Conservation (phyloP, 1,140 invertebrate species). For the Watersipora subatra region DNA sequence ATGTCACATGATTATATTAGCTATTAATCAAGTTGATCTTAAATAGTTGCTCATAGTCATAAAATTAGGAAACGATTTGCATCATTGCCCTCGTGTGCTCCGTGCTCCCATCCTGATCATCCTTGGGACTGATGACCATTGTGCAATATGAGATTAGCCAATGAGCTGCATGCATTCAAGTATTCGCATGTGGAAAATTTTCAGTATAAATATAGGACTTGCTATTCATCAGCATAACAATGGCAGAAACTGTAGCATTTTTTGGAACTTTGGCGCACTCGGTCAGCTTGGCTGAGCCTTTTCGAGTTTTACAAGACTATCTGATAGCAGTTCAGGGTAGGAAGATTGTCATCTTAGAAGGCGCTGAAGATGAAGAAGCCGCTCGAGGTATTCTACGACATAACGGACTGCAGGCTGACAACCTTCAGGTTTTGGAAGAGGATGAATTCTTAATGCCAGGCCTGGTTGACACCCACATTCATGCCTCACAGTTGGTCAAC, state of each 20-base stretch:
- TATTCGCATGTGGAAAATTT: too few relatives aligned
- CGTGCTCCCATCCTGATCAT: too few relatives aligned
- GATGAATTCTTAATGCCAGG: constrained; percentile 69
- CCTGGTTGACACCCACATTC: constrained; percentile 74
- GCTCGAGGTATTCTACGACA: neutral
- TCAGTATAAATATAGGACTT: too few relatives aligned
- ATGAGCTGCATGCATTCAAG: too few relatives aligned
- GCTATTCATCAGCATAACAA: too few relatives aligned
- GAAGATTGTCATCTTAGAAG: neutral
- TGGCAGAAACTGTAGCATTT: neutral
- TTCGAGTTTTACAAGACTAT: neutral
- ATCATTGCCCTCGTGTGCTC: too few relatives aligned
- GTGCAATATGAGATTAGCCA: too few relatives aligned
- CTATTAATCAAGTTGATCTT: too few relatives aligned
- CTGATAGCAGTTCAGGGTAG: neutral
- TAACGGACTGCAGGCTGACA: neutral
- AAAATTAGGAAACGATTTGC: too few relatives aligned
- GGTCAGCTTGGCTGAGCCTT: neutral
- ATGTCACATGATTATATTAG: too few relatives aligned
- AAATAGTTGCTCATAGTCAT: too few relatives aligned
- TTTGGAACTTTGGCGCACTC: neutral
- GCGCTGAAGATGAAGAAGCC: neutral
- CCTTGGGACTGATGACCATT: too few relatives aligned
- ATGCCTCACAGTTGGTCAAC: constrained; percentile 75
- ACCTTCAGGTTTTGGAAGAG: constrained; percentile 9